phyloP scores from a whole-genome alignment of 1,140 invertebrate species.

The Solenopsis invicta region DNA sequence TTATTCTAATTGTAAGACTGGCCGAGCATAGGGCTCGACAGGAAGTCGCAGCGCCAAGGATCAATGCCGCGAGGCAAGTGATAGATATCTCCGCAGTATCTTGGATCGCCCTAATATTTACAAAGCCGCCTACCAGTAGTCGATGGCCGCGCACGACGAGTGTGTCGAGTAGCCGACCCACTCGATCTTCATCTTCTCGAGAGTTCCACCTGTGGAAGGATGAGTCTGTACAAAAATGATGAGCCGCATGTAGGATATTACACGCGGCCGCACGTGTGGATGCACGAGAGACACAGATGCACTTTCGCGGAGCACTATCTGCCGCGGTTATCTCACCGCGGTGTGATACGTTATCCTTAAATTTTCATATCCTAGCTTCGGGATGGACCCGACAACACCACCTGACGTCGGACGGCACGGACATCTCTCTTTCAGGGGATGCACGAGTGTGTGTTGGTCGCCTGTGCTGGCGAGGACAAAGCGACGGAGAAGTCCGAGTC shows the following conservation, averaged over 20 bases:
- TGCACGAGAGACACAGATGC: conserved; percentile 57
- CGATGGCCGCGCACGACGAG: conserved; percentile 54
- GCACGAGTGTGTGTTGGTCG: conserved; percentile 87
- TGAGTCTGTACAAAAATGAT: conserved; percentile 81
- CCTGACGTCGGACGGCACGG: conserved; percentile 69
- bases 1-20: conserved; percentile 13
- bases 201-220: conserved; percentile 64
- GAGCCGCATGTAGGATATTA: conserved; percentile 43
- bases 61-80: conserved; percentile 64
- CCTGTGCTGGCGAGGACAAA: conserved; percentile 88
- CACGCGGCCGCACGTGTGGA: conserved; percentile 23
- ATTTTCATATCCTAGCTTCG: conserved; percentile 72
- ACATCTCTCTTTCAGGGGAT: conserved; percentile 83
- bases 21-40: conserved; percentile 22
- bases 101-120: conserved; percentile 69
- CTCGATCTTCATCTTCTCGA: conserved; percentile 41
- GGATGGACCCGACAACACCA: conserved; percentile 66
- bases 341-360: conserved; percentile 52
- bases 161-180: conserved; percentile 28
- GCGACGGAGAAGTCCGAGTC: conserved; percentile 92
- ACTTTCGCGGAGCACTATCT: conserved; percentile 49
- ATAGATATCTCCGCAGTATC: conserved; percentile 51
- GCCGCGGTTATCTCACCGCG: conserved; percentile 23
- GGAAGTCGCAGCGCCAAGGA: conserved; percentile 67
- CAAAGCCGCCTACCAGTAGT: conserved; percentile 67